Evolutionary conservation across 2,888 invertebrate species (phyloP), one percentile per base, ranked within the genome.

Genomic region (Thymelicus lineola): DNA sequence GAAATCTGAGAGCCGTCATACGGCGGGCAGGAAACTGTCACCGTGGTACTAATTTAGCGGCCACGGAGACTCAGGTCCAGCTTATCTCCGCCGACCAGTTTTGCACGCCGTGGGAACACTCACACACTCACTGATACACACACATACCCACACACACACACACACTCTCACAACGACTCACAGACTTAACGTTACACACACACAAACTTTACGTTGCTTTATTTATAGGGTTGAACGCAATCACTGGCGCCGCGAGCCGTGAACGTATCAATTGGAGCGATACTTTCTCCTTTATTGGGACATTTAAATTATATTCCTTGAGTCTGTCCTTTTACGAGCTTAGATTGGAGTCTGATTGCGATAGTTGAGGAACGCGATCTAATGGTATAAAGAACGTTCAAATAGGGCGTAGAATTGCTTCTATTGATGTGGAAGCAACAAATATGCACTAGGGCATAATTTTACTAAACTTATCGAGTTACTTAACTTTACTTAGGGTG

Each of bases 61-160:
- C 84, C 87, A 83, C 86, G 86, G 87, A 50, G 15, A 12, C 17
- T 87, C 84, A 87, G 87, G 87, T 89, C 88, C 88, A 89, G 89
- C 88, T 90, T 91, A 91, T 89, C 91, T 86, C 83, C 57, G 80
- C 82, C 76, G 77, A 92, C 93, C 91, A 87, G 93, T 93, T 92
- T 89, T 79, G 91, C 92, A 88, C 83, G 82, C 85, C 93, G 93
- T 93, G 93, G 93, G 93, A 93, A 93, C 82, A 85, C 85, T n/a
- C n/a, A n/a, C n/a, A n/a, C n/a, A n/a, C n/a, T n/a, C n/a, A 80
- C 87, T 85, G 84, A 87, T 88, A 86, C 80, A 84, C 87, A 86
- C 89, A 87, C 87, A 87, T 84, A 89, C 85, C 1, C 20, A 20
- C 20, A 20, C 1, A 20, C 20, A 20, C 3, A 80, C 87, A 85